phyloP scores from a whole-genome alignment of 2,797 vertebrate species.

The Spinibarbus caldwelli region DNA sequence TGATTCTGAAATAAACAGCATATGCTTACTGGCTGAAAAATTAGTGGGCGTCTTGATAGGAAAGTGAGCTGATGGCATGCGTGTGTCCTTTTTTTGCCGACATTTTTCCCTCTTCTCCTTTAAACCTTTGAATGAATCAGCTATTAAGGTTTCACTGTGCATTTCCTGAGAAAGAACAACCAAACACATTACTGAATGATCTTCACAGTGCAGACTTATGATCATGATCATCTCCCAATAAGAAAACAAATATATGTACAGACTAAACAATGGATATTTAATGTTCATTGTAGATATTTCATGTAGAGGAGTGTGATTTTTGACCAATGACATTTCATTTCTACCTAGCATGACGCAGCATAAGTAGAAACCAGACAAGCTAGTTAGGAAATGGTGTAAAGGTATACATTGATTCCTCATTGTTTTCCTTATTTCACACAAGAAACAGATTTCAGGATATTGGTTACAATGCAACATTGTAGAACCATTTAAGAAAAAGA shows the following conservation, averaged over 20 bases:
- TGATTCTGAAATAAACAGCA: slow-evolving; percentile 16
- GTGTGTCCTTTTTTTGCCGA: slow-evolving; percentile 47
- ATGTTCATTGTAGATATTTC: slow-evolving; percentile 1
- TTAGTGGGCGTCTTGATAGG: slow-evolving; percentile 53
- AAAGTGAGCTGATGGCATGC: slow-evolving; percentile 55
- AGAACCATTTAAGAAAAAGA: no score
- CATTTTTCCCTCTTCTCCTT: slow-evolving; percentile 60
- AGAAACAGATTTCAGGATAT: neutral
- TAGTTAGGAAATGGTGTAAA: neutral
- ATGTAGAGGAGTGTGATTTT: neutral
- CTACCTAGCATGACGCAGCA: neutral
- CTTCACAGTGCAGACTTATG: neutral
- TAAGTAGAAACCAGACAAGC: neutral
- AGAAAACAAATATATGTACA: neutral
- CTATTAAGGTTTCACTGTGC: slow-evolving; percentile 77
- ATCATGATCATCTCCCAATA: slow-evolving; percentile 4
- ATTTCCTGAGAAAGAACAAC: slow-evolving; percentile 68
- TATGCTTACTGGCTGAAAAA: slow-evolving; percentile 57
- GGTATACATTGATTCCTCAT: neutral
- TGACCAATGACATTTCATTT: neutral
- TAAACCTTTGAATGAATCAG: slow-evolving; percentile 71
- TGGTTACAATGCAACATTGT: no score
- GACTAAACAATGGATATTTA: neutral
- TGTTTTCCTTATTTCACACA: neutral
- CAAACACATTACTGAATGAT: slow-evolving; percentile 4